Evolutionary conservation across 2,797 vertebrate genomes (phyloP).

Genomic region (Sebastes elongatus): DNA sequence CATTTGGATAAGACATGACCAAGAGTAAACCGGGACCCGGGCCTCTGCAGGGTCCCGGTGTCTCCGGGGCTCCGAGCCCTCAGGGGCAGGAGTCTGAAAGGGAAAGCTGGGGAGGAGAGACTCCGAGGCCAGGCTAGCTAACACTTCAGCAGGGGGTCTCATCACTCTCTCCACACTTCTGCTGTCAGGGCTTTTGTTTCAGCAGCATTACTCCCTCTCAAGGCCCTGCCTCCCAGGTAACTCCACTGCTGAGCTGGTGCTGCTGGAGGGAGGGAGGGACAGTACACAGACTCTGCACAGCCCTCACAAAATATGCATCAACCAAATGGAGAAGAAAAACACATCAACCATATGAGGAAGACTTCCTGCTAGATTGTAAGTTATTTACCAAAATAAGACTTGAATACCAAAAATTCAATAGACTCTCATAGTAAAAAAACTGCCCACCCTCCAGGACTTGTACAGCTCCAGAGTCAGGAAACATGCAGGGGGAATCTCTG

Average conservation of each 20-base stretch:
- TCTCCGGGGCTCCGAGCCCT: slow-evolving; percentile 44
- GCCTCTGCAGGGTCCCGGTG: slow-evolving; percentile 17
- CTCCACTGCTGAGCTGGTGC: slow-evolving; percentile 80
- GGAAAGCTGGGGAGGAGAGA: slow-evolving; percentile 58
- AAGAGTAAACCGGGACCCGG: not conserved
- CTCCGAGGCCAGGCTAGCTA: slow-evolving; percentile 80
- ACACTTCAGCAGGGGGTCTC: slow-evolving; percentile 87
- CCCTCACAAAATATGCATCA: not conserved
- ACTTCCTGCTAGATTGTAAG: not conserved
- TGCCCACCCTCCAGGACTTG: not conserved
- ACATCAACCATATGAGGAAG: not conserved
- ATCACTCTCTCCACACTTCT: slow-evolving; percentile 99
- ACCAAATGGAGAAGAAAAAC: not conserved
- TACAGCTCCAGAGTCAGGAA: not conserved
- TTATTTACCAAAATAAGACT: not conserved
- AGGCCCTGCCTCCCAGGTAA: slow-evolving; percentile 95
- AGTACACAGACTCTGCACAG: not conserved
- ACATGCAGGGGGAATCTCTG: not conserved
- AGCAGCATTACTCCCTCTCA: slow-evolving; percentile 89
- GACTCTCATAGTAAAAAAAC: not conserved
- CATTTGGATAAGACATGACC: slow-evolving; percentile 4
- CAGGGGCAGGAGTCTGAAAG: slow-evolving; percentile 59
- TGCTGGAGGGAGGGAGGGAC: slow-evolving; percentile 72
- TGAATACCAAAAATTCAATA: not conserved
- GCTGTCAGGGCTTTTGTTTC: slow-evolving; percentile 95